Percentiles rank a stretch among this genome's conserved stretches.
phyloP scores from a whole-genome alignment of 2,888 invertebrate species.

The Cephus sareptanus region DNA sequence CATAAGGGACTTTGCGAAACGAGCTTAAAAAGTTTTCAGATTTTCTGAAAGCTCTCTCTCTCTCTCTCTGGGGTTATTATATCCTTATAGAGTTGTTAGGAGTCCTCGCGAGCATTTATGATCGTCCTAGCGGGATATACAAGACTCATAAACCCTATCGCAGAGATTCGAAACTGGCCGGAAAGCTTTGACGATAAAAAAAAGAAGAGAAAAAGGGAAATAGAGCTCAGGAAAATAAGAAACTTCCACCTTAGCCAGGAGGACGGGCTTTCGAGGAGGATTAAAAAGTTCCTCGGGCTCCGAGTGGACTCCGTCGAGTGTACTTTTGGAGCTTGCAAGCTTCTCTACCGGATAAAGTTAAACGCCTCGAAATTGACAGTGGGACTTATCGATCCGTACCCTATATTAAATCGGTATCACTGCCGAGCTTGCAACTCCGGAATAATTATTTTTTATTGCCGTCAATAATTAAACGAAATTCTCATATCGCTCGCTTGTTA shows the following conservation, averaged over 20 bases:
- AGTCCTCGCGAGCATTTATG: neutral
- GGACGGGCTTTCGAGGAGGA: neutral
- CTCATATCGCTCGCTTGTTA: neutral
- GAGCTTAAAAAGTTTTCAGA: neutral
- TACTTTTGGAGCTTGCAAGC: neutral
- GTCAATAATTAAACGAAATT: neutral
- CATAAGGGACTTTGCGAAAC: neutral
- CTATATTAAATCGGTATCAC: neutral
- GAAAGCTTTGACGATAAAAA: neutral
- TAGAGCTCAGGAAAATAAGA: neutral
- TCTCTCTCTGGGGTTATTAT: neutral
- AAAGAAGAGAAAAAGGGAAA: neutral
- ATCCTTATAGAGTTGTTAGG: neutral
- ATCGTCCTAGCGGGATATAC: neutral
- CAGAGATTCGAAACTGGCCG: neutral
- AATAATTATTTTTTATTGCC: neutral
- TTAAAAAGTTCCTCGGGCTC: neutral
- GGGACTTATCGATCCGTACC: neutral
- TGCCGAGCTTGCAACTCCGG: neutral
- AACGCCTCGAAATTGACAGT: neutral
- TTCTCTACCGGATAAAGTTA: neutral
- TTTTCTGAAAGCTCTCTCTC: neutral
- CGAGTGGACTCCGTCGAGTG: neutral
- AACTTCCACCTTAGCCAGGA: neutral
- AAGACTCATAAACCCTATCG: neutral